Evolutionary conservation across 1,140 invertebrate species (phyloP), one percentile per base, ranked within the genome.

Genomic region (Cydia amplana): DNA sequence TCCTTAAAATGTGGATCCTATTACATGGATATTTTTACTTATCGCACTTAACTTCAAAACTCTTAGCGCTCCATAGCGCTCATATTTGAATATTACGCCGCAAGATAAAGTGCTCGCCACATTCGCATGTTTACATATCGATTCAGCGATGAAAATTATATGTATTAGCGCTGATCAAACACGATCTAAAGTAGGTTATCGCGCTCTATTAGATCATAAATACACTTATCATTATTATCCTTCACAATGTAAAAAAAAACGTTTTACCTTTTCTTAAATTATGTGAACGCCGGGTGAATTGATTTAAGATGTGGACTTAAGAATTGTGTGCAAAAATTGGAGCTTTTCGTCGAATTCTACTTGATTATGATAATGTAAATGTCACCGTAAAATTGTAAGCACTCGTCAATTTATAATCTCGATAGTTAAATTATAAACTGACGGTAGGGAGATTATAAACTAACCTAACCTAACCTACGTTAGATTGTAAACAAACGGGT

Each of bases 171-270:
- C 55, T 78, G 74, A 43, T 76, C 74, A n/a, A 32, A 28, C 74
- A 77, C 64, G 43, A 3, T 73, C 60, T 64, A 76, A 83, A 80
- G 55, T 81, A 81, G 82, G 82, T 83, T 81, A 81, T 83, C 80
- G 67, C 16, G 32, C 49, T 64, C 67, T 76, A 76, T 75, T 78
- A 65, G 79, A 78, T 75, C 75, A 76, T 76, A 80, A 80, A 78
- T 49, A 73, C 20, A 70, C 67, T 77, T 80, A 80, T 79, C 78
- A 73, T 74, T 81, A 74, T 78, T 76, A 75, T 79, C 74, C 63
- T 74, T 28, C 77, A 76, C 70, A 74, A 77, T 75, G 46, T 79
- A 72, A n/a, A 51, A n/a, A 49, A 60, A 23, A 1, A 23, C 20
- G 3, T 10, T 23, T 60, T 23, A 23, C 18, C 20, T 60, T 23